Percentiles rank a stretch among this genome's conserved stretches.
Conservation (phyloP, 1,140 invertebrate genomes). For the Trachymyrmex cornetzi region DNA sequence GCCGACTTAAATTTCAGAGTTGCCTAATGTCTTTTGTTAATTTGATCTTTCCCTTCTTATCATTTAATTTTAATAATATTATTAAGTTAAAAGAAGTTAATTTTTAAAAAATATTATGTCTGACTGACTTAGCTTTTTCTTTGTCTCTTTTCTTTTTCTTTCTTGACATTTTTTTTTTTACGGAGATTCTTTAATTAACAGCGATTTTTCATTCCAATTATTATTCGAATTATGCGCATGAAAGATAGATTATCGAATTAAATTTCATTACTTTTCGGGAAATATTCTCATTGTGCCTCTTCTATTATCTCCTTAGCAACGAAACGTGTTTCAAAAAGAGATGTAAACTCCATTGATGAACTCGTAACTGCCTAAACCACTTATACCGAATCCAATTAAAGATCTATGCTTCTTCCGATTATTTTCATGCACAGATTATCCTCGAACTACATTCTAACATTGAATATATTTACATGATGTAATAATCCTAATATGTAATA, state of each 20-base stretch:
- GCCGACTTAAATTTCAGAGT: too few species aligned
- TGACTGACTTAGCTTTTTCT: not conserved
- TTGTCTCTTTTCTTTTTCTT: not conserved
- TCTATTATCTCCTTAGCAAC: slow-evolving; percentile 39
- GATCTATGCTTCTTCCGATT: slow-evolving; percentile 37
- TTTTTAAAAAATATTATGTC: not conserved
- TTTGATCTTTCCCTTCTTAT: not conserved
- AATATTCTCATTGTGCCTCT: slow-evolving; percentile 42
- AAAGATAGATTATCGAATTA: slow-evolving; percentile 62
- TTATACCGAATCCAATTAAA: slow-evolving; percentile 19
- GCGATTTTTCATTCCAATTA: slow-evolving; percentile 16
- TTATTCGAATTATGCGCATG: slow-evolving; percentile 50
- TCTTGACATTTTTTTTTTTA: not conserved
- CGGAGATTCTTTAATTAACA: slow-evolving; percentile 7
- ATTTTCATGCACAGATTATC: slow-evolving; percentile 5
- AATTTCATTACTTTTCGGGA: slow-evolving; percentile 44
- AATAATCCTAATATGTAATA: not conserved
- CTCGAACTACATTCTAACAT: not conserved
- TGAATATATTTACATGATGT: not conserved
- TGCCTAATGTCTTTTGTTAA: not conserved
- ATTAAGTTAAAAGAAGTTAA: not conserved
- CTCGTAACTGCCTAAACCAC: slow-evolving; percentile 18
- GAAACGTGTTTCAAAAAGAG: slow-evolving; percentile 38
- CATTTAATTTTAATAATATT: slow-evolving; percentile 15
- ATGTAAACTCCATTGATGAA: slow-evolving; percentile 48